A percentile compares a stretch with the other conserved stretches of the same genome.
Evolutionary conservation across 2,888 invertebrate species (phyloP).

Genomic region (Acanthococcus lagerstroemiae): DNA sequence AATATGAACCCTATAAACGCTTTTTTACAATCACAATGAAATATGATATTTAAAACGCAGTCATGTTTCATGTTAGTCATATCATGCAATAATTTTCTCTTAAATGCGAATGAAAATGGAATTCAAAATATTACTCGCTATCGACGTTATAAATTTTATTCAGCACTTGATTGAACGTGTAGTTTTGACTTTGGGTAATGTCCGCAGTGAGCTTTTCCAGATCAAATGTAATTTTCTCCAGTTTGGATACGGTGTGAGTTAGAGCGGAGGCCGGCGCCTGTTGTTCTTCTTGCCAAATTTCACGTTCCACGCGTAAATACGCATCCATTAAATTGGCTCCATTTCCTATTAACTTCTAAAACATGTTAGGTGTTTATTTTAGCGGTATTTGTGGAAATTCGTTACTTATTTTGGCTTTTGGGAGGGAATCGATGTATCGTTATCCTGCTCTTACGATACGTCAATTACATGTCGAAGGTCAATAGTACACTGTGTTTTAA

Average conservation of each 20-base stretch:
- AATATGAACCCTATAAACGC: not conserved
- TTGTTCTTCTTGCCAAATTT: constrained; percentile 39
- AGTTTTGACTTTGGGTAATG: constrained; percentile 19
- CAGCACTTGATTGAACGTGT: constrained; percentile 16
- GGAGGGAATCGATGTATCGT: too few relatives aligned
- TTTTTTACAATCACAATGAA: not conserved
- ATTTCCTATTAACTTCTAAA: constrained; percentile 22
- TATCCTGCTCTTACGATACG: too few relatives aligned
- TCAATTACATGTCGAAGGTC: too few relatives aligned
- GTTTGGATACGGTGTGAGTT: constrained; percentile 37
- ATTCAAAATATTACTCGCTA: constrained; percentile 22
- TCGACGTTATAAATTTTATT: constrained; percentile 18
- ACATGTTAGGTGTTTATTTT: too few relatives aligned
- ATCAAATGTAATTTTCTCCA: constrained; percentile 37
- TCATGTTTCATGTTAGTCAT: too few relatives aligned
- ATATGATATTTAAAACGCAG: not conserved
- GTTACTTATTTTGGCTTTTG: too few relatives aligned
- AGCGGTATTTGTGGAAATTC: too few relatives aligned
- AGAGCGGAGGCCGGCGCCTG: constrained; percentile 39
- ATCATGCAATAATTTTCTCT: too few relatives aligned
- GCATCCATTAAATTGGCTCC: constrained; percentile 36
- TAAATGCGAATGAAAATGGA: not conserved
- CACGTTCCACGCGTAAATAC: constrained; percentile 37
- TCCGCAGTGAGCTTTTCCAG: constrained; percentile 34
- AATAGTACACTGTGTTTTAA: too few relatives aligned